Conservation (phyloP, 2,113 vertebrate species). For the Taurulus bubalis region DNA sequence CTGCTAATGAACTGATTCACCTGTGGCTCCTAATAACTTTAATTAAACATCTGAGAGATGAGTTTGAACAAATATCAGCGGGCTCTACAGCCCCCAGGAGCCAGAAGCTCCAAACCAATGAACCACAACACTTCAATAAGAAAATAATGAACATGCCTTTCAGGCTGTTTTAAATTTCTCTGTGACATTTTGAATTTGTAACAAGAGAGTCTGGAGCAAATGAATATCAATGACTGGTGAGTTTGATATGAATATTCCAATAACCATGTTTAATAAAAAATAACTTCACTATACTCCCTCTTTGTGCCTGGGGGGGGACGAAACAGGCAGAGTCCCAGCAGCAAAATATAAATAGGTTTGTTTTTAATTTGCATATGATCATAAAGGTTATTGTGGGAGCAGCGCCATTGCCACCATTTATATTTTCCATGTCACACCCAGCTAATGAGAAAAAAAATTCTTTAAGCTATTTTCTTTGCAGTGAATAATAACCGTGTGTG, state of each 20-base stretch:
- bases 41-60: conserved; percentile 72
- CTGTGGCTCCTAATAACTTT: conserved; percentile 67
- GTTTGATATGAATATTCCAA: conserved; percentile 76
- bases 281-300: conserved; percentile 58
- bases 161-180: conserved; percentile 64
- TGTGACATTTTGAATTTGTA: conserved; percentile 76
- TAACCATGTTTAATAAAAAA: conserved; percentile 72
- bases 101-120: conserved; percentile 49
- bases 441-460: conserved; percentile 60
- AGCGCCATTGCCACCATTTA: conserved; percentile 47
- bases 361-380: conserved; percentile 82
- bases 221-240: conserved; percentile 70
- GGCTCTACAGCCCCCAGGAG: conserved; percentile 43
- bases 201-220: conserved; percentile 64
- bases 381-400: conserved; percentile 72
- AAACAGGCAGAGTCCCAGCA: conserved; percentile 56
- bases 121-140: conserved; percentile 63
- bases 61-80: conserved; percentile 61
- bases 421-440: conserved; percentile 57
- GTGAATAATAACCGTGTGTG: conserved; percentile 61
- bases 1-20: conserved; percentile 59
- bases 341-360: conserved; percentile 78
- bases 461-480: conserved; percentile 55
- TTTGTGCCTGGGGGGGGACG: conserved; percentile 53
- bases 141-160: conserved; percentile 69